Evolutionary conservation across 2,888 invertebrate species (phyloP), one percentile per base, ranked within the genome.

Genomic region (Rotaria magnacalcarata): DNA sequence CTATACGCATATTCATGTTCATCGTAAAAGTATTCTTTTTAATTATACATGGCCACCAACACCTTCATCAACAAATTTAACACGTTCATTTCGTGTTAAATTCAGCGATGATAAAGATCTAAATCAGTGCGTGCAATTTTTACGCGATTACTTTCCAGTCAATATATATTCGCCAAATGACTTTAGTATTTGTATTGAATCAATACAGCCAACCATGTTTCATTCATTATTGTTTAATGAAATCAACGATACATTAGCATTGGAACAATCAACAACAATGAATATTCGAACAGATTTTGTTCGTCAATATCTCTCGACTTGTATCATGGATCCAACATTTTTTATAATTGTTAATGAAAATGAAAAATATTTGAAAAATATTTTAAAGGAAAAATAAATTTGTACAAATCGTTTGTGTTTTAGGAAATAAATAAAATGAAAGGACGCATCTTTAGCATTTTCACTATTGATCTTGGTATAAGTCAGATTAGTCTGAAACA

Each of bases 241-340:
- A 34, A 67, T 24, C 14, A 67, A 67, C 34, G 67, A 67, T 67
- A 34, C 16, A 67, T 41, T 67, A 67, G 19, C 34, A 34, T 34
- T 67, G 34, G 67, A 67, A 67, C 67, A 67, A 34, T 27, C 67
- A 67, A 67, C 67, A 67, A 67, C 27, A 19, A 67, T 67, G 67
- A 67, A 67, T 34, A 67, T 67, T 34, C 67, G 67, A 67, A 67
- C 67, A 67, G 67, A 67, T 67, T 67, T 67, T 67, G 34, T 67
- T 67, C 67, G 67, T 34, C 67, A 67, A 67, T 67, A 67, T 34
- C 27, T 67, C 16, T 67, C 67, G 7, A 67, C 67, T 19, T 67
- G 67, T 67, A 34, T 67, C 2, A 67, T 67, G 67, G 67, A 67
- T 67, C 67, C 67, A 34, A 67, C 14, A 6, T 67, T 67, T 67